These are phyloP conservation scores for Metallyticus violacea DNA, from an alignment of 2,888 invertebrate species.

Conservation along the genomic window DNA sequence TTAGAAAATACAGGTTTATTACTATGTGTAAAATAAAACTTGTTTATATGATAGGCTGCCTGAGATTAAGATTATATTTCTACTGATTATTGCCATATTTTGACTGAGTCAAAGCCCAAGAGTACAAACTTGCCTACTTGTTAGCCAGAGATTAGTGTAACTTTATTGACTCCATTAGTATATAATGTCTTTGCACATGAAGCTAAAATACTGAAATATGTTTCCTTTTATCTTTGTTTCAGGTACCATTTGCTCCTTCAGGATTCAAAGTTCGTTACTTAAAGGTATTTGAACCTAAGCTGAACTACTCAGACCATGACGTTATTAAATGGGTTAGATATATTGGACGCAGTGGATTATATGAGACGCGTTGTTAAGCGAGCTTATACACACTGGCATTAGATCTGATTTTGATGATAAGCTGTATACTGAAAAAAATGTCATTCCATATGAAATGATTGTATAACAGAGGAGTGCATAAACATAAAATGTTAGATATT, in stretches of 20 bases:
- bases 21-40: too few relatives aligned
- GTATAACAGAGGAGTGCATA: neutral
- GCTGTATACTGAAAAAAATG: neutral
- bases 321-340: constrained; percentile 99
- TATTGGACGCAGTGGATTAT: constrained; percentile 97
- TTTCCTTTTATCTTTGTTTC: constrained; percentile 20
- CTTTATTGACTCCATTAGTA: neutral
- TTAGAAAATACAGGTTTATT: too few relatives aligned
- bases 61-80: too few relatives aligned
- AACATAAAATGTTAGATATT: neutral
- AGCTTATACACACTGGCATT: neutral
- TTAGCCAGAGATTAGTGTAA: too few relatives aligned
- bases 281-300: constrained; percentile 98
- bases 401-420: neutral
- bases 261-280: constrained; percentile 99
- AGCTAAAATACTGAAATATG: neutral
- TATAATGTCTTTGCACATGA: neutral
- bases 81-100: too few relatives aligned
- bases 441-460: neutral
- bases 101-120: too few relatives aligned
- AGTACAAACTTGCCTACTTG: too few relatives aligned
- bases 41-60: too few relatives aligned
- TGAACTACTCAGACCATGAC: constrained; percentile 99
- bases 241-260: constrained; percentile 98
- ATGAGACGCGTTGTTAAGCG: constrained; percentile 94